phyloP scores from a whole-genome alignment of 2,888 invertebrate species.

The Dilophus febrilis region DNA sequence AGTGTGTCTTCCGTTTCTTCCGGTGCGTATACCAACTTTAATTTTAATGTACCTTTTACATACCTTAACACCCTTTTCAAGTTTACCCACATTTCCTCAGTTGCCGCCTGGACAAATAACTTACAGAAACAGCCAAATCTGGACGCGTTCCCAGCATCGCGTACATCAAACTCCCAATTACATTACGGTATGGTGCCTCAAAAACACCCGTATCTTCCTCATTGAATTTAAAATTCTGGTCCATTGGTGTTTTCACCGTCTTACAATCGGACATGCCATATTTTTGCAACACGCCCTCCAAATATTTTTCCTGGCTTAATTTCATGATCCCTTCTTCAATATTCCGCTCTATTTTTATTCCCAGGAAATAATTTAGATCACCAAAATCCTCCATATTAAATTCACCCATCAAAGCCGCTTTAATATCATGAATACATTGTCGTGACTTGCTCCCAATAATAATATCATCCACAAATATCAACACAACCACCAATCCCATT shows the following conservation, averaged over 20 bases:
- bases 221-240: constrained; percentile 10
- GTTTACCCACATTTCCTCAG: constrained; percentile 4
- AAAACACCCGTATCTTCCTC: neutral
- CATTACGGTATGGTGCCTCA: constrained; percentile 11
- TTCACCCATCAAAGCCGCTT: neutral
- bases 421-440: neutral
- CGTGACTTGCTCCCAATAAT: neutral
- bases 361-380: constrained; percentile 8
- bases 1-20: neutral
- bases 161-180: constrained; percentile 12
- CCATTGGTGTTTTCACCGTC: constrained; percentile 10
- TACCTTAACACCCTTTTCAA: constrained; percentile 11
- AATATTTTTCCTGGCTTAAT: constrained; percentile 10
- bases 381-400: constrained; percentile 10
- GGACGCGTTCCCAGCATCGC: constrained; percentile 11
- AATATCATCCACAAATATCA: constrained; percentile 9
- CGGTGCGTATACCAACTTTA: too few species aligned
- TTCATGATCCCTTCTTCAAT: constrained; percentile 3
- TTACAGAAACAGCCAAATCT: constrained; percentile 12
- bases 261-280: constrained; percentile 12
- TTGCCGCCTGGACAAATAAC: constrained; percentile 12
- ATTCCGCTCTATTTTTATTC: constrained; percentile 7
- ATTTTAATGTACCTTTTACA: constrained; percentile 3
- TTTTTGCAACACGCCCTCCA: constrained; percentile 9
- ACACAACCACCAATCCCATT: too few species aligned